These are phyloP conservation scores for Synodontis membranacea DNA, from an alignment of 2,113 vertebrate species.

Conservation along the genomic window DNA sequence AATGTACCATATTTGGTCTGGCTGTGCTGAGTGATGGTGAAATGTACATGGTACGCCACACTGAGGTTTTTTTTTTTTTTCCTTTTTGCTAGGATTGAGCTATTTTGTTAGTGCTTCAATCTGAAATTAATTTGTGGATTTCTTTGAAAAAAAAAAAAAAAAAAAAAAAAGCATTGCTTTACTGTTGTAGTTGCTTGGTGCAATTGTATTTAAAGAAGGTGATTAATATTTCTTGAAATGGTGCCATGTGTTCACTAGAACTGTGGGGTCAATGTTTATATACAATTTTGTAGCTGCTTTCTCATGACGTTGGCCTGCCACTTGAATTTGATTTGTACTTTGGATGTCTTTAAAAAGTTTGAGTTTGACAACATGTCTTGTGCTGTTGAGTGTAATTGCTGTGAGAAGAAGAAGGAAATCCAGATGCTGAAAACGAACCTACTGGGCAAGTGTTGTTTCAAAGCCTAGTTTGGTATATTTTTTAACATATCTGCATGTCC, in stretches of 20 bases:
- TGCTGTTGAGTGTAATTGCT: background rate
- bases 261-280: background rate
- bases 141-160: background rate
- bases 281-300: background rate
- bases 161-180: background rate
- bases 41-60: background rate
- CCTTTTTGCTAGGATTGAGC: background rate
- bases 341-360: constrained; percentile 10
- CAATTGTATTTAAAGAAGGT: background rate
- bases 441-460: background rate
- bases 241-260: background rate
- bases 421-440: background rate
- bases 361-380: constrained; percentile 14
- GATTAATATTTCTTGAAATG: background rate
- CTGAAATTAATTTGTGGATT: background rate
- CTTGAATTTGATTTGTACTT: background rate
- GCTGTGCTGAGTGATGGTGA: background rate
- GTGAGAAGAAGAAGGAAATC: background rate
- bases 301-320: background rate
- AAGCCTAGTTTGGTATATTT: background rate
- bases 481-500: background rate
- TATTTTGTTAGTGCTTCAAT: background rate
- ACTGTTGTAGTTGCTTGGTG: background rate
- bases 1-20: background rate
- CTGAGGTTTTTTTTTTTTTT: too few species aligned